Conservation (phyloP, 2,888 invertebrate genomes). For the Drosophila pseudotakahashii region DNA sequence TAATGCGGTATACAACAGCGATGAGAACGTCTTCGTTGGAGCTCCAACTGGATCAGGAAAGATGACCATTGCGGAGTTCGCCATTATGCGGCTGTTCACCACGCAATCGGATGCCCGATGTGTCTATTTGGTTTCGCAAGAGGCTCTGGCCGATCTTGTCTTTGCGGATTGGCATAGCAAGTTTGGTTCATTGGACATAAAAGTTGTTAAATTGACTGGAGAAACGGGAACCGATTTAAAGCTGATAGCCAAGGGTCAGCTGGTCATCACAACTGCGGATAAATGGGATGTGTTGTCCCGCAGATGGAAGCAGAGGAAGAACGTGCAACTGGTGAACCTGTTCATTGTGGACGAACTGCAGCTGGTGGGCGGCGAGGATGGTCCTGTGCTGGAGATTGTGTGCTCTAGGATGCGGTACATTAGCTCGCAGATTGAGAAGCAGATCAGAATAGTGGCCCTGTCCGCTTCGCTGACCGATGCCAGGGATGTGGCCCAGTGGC, state of each 20-base stretch:
- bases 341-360: constrained; percentile 99
- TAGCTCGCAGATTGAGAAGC: constrained; percentile 95
- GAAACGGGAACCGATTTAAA: constrained; percentile 99
- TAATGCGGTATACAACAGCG: constrained; percentile 98
- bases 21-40: constrained; percentile 98
- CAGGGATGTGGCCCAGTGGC: constrained; percentile 97
- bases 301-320: constrained; percentile 99
- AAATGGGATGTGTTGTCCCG: constrained; percentile 99
- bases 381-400: constrained; percentile 96
- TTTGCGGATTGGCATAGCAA: constrained; percentile 96
- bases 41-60: constrained; percentile 97
- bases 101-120: constrained; percentile 90
- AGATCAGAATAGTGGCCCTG: constrained; percentile 96
- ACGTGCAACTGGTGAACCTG: constrained; percentile 97
- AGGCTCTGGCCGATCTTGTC: constrained; percentile 94
- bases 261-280: constrained; percentile 98
- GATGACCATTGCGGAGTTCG: constrained; percentile 98
- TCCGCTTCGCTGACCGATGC: constrained; percentile 98
- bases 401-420: constrained; percentile 98
- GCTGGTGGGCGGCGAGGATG: constrained; percentile 94
- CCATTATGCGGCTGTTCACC: constrained; percentile 93
- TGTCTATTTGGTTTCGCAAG: constrained; percentile 96
- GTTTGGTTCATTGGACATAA: constrained; percentile 91
- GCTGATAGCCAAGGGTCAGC: constrained; percentile 94
- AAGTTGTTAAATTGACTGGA: constrained; percentile 96